Evolutionary conservation across 2,888 invertebrate species (phyloP).

Genomic region (Oligia fasciuncula): DNA sequence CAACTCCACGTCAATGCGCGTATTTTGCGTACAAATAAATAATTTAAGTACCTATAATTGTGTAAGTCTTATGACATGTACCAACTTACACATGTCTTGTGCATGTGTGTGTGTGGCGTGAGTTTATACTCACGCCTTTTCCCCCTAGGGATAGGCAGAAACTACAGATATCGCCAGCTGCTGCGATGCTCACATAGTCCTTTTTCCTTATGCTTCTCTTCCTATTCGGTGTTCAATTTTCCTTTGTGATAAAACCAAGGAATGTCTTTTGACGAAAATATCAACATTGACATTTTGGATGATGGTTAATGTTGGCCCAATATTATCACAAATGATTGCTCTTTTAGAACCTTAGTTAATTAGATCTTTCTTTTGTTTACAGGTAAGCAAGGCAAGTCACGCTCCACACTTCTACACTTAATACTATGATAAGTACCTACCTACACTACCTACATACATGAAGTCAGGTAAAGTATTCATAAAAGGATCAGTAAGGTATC

Average conservation of each 20-base stretch:
- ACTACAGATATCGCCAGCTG: background rate
- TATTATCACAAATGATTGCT: background rate
- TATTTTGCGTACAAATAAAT: background rate
- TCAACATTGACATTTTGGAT: background rate
- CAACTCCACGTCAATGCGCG: too few species aligned
- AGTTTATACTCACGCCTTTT: background rate
- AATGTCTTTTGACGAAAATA: background rate
- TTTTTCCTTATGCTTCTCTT: background rate
- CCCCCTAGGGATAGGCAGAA: background rate
- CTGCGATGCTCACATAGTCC: background rate
- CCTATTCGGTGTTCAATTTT: background rate
- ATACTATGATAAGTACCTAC: slow-evolving; percentile 15
- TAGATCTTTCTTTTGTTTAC: slow-evolving; percentile 38
- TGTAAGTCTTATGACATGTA: background rate
- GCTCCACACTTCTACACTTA: slow-evolving; percentile 2
- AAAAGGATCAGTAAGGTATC: background rate
- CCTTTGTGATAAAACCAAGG: background rate
- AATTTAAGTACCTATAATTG: background rate
- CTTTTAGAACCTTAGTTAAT: background rate
- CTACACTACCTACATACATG: background rate
- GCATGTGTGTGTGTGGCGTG: too few species aligned
- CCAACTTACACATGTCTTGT: too few species aligned
- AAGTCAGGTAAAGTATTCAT: slow-evolving; percentile 5
- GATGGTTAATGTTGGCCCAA: background rate
- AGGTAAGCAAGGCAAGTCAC: slow-evolving; percentile 61